Base-by-base conservation (phyloP, 2,797 vertebrate species). In the Microchirus variegatus region DNA sequence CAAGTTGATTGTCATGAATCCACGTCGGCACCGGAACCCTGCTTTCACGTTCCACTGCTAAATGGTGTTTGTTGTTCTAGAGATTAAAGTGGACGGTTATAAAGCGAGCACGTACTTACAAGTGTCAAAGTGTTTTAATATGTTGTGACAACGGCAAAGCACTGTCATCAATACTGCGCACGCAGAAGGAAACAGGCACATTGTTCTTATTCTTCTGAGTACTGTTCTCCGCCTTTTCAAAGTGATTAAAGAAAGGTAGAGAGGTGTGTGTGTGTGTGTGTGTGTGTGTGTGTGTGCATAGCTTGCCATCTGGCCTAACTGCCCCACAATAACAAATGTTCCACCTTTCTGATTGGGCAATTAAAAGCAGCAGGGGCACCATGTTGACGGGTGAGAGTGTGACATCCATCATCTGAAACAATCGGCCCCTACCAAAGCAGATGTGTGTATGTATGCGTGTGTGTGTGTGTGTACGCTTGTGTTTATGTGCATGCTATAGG, bases 321-420 rank as follows among this genome's bases (percentile, higher is more conserved):
- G 85, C 82, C 83, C 87, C 65, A 73, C 83, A 88, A 89, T 89
- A 89, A 90, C 80, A 89, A 90, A 91, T 89, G 90, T 90, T 84
- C 84, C 82, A 85, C 87, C 80, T 87, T 84, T 85, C 86, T 89
- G 88, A 91, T 90, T 89, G 89, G 88, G 85, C 89, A 92, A 90
- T 92, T 92, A 92, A 91, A 92, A 91, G 74, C 90, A 91, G 90
- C 89, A 87, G 88, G 90, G 86, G 89, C 72, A 80, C 75, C 71
- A 75, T 84, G 86, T 83, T 88, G 89, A 90, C 83, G 74, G 82
- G 83, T 84, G 83, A 88, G 80, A 89, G 86, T 90, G 90, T 90
- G 81, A 88, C 89, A 92, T 92, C 89, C 86, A 92, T 92, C 90
- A 92, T 91, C 80, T 76, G 83, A 92, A 91, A 90, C 88, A 90